Percentiles rank a stretch among this genome's conserved stretches.
Evolutionary conservation across 92 coral and sea anemone species (phyloP).

Genomic region (Pocillopora meandrina): DNA sequence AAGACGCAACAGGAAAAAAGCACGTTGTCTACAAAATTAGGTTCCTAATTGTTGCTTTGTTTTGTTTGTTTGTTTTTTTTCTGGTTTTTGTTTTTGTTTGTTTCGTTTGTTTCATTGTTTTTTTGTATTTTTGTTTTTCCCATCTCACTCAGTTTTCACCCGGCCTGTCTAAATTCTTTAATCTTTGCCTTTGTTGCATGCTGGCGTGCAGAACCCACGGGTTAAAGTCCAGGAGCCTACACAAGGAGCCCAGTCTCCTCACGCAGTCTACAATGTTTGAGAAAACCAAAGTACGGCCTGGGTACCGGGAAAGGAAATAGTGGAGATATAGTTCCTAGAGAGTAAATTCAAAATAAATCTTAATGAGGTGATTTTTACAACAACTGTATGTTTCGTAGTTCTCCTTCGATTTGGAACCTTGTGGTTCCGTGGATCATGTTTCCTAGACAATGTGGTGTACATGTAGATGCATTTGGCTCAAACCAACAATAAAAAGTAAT

Average conservation of each 20-base stretch:
- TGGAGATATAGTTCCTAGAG: slow-evolving; percentile 86
- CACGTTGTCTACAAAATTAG: too few species aligned
- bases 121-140: neutral
- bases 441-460: too few species aligned
- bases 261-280: slow-evolving; percentile 91
- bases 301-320: slow-evolving; percentile 89
- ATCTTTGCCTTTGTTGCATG: slow-evolving; percentile 97
- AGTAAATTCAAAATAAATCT: neutral
- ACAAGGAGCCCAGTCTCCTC: slow-evolving; percentile 87
- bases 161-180: slow-evolving; percentile 93
- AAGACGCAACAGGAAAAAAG: too few species aligned
- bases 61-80: too few species aligned
- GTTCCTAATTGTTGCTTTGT: too few species aligned
- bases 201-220: slow-evolving; percentile 93
- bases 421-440: too few species aligned
- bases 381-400: too few species aligned
- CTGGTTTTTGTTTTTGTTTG: neutral
- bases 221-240: slow-evolving; percentile 74
- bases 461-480: too few species aligned
- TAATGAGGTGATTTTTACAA: neutral
- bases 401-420: too few species aligned
- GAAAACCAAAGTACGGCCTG: slow-evolving; percentile 93
- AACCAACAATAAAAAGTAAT: too few species aligned
- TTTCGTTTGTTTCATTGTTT: neutral
- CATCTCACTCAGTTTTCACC: neutral